Evolutionary conservation across 2,888 invertebrate species (phyloP), one percentile per base, ranked within the genome.

Genomic region (Spilarctia lutea): DNA sequence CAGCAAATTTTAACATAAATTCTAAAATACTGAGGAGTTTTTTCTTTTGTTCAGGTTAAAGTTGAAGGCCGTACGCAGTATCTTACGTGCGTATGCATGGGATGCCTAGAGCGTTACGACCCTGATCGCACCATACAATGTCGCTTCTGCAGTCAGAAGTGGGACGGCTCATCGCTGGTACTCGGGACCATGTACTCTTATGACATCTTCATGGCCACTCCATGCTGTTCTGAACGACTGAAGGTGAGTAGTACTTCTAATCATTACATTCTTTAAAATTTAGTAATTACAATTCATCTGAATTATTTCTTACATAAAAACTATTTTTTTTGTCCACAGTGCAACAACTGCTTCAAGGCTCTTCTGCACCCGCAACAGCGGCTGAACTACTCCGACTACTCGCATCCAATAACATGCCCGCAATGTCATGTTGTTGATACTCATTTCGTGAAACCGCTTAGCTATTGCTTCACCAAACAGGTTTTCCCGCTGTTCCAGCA

Each of bases 111-210:
- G 92, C 98, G 98, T 42, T 97, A 97, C 91, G 97, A 97, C 68
- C 96, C 97, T 3, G 97, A 97, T 83, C 97, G 98, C 81, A 97
- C 97, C 72, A 97, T 98, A 83, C 97, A 97, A 86, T 99, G 99
- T 96, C 97, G 98, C 85, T 98, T 97, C 95, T 99, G 99, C 93
- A 97, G 97, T 70, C 97, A 97, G 87, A 97, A 97, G 85, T 99
- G 99, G 99, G 98, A 99, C 90, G 99, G 99, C 42, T 98, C 98
- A 39, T 98, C 98, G 72, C 97, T 99, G 79, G 98, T 99, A 75
- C 97, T 99, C 76, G 99, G 99, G 83, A 99, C 99, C 81, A 99
- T 99, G 98, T 99, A 99, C 96, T 98, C 99, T 78, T 99, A 99
- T 91, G 99, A 99, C 94, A 98, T 99, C 86, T 99, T 99, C 93